Conservation (phyloP, 2,113 vertebrate species). For the Rhinoptilus africanus region DNA sequence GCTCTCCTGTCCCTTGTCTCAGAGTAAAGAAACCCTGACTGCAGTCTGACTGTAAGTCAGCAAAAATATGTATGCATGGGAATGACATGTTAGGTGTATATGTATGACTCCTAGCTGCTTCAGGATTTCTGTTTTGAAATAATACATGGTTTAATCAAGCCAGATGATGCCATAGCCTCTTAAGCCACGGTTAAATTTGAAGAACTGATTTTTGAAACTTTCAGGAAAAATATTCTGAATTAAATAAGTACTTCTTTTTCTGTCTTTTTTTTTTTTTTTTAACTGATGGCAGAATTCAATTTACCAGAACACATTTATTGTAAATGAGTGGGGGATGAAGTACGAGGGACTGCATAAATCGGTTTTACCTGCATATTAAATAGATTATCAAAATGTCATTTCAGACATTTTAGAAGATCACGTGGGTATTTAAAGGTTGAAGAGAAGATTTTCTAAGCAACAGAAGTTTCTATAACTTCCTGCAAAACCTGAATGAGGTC, state of each 20-base stretch:
- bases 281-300: not conserved
- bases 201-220: not conserved
- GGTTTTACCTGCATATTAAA: not conserved
- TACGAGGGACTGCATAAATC: not conserved
- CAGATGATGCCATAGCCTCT: not conserved
- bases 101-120: not conserved
- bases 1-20: not conserved
- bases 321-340: not conserved
- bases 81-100: not conserved
- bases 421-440: not conserved
- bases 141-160: not conserved
- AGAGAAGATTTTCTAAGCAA: not conserved
- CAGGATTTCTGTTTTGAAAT: not conserved
- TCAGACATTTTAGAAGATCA: not conserved
- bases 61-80: not conserved
- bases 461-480: not conserved
- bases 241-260: not conserved
- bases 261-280: not conserved
- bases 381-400: not conserved
- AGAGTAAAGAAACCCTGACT: not conserved
- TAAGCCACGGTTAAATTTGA: not conserved
- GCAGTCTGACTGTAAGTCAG: not conserved
- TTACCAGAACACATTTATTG: not conserved
- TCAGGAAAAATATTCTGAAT: not conserved
- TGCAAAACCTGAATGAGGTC: not conserved